Base-by-base conservation (phyloP, 2,888 invertebrate species). In the Lithophane socia region DNA sequence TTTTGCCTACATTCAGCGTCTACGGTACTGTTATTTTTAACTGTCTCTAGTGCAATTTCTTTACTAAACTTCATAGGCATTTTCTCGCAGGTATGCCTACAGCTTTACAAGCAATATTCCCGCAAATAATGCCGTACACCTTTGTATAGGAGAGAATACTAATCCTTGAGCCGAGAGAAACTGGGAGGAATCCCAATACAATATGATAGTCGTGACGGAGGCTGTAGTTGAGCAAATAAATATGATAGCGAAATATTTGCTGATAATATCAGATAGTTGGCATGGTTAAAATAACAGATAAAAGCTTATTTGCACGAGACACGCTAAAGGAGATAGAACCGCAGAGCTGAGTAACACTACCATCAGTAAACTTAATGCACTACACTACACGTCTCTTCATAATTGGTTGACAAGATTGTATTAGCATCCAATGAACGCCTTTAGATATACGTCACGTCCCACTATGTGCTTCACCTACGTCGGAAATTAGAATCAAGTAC, bases 71-170 rank as follows among this genome's bases (percentile, higher is more conserved):
- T 13, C 9, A 13, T 0, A 54, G 47, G 29, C 24, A 13, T 49
- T 21, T 37, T 16, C 37, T 68, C 16, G 4, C 12, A 44, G 10
- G 29, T 56, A 16, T 73, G 42, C 4, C 10, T 21, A n/a, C 1
- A 67, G 42, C 60, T 16, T 56, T 44, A 80, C 1, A 56, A 70
- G 13, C 67, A 64, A 71, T 66, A 83, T 64, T 66, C 58, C 56
- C n/a, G 49, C 21, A 67, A 69, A 77, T 72, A 69, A 47, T n/a
- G 24, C 18, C 18, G 13, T 71, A 16, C 69, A 61, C 64, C 78
- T 83, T 64, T 68, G 56, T 47, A 16, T 60, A 68, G 49, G n/a
- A 58, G 13, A 37, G 64, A 77, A 79, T 79, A 79, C 64, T 77
- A 79, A 82, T 83, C 56, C 42, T 29, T 37, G 49, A 52, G 52